A percentile compares a stretch with the other conserved stretches of the same genome.
Conservation (phyloP, 2,113 vertebrate species). For the Sphyrna mokarran region DNA sequence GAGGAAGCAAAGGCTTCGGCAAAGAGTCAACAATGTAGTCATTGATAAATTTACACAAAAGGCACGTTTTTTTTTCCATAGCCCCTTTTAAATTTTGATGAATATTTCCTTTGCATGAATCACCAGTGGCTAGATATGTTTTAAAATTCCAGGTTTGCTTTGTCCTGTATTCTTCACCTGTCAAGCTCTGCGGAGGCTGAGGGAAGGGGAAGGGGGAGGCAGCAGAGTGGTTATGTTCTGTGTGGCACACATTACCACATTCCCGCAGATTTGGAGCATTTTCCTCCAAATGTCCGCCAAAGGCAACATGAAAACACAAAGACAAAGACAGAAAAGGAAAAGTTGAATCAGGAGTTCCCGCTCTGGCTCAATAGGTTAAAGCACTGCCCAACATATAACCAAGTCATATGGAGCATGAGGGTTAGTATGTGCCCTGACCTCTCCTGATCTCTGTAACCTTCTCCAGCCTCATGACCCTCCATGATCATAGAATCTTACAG, state of each 20-base stretch:
- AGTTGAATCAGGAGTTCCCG: not conserved
- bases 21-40: not conserved
- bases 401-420: not conserved
- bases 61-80: not conserved
- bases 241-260: not conserved
- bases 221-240: not conserved
- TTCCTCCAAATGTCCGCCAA: not conserved
- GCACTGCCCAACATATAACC: not conserved
- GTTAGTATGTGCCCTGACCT: not conserved
- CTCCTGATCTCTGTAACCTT: not conserved
- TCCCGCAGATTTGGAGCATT: not conserved
- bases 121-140: not conserved
- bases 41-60: slow-evolving; percentile 1
- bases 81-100: not conserved
- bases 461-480: not conserved
- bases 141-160: not conserved
- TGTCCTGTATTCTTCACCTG: not conserved
- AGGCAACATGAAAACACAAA: not conserved
- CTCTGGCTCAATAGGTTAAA: not conserved
- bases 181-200: not conserved
- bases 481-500: not conserved
- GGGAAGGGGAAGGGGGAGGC: not conserved
- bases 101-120: not conserved
- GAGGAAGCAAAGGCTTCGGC: not conserved
- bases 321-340: not conserved